phyloP scores from a whole-genome alignment of 2,888 invertebrate species.

The Frankliniella fusca region DNA sequence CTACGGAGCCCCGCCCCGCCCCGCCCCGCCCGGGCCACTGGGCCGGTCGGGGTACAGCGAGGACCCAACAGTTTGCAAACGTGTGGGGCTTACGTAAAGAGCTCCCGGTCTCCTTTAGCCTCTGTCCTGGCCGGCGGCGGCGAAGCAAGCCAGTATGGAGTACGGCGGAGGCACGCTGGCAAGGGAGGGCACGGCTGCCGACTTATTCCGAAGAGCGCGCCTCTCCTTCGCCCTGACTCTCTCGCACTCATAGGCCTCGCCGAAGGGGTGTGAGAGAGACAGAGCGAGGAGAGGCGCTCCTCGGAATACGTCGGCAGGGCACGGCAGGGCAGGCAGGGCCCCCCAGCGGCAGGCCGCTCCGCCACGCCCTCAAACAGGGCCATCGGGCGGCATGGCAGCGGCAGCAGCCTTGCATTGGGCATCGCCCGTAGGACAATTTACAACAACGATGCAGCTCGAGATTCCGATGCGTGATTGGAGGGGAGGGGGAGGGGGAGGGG shows the following conservation, averaged over 20 bases:
- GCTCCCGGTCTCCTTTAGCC: background rate
- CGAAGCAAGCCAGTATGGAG: no score
- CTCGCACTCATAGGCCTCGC: no score
- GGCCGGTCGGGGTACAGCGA: no score
- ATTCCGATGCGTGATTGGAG: background rate
- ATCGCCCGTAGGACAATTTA: constrained; percentile 7
- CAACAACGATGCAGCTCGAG: background rate
- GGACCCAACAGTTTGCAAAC: constrained; percentile 8
- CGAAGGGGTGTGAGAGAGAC: no score
- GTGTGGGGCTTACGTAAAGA: constrained; percentile 24
- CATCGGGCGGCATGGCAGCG: background rate
- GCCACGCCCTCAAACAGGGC: background rate
- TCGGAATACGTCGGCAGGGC: no score
- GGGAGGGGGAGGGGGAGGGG: background rate
- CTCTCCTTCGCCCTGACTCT: no score
- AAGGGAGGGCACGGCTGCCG: no score
- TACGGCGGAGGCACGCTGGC: no score
- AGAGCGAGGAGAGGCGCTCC: no score
- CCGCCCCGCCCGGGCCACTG: background rate
- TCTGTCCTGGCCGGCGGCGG: background rate
- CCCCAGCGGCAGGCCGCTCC: background rate
- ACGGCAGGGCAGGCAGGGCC: background rate
- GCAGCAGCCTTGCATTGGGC: background rate
- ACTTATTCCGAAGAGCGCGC: no score
- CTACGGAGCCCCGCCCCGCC: background rate